Conservation (phyloP, 2,113 vertebrate species). For the Chrysemys picta region DNA sequence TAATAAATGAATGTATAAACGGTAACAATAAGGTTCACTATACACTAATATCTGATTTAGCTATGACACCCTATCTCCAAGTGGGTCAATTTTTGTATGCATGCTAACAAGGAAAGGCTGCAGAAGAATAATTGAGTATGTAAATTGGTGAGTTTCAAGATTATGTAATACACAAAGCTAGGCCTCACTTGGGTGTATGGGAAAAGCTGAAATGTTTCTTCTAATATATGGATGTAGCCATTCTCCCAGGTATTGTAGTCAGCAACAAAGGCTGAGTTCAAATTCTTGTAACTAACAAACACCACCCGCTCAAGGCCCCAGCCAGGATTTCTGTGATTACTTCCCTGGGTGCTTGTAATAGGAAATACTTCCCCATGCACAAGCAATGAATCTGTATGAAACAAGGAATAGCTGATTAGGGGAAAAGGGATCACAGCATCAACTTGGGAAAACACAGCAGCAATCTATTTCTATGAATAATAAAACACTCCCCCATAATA, state of each 20-base stretch:
- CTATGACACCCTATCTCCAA: not conserved
- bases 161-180: slow-evolving; percentile 4
- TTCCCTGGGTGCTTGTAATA: not conserved
- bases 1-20: not conserved
- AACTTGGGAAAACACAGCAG: not conserved
- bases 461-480: not conserved
- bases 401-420: not conserved
- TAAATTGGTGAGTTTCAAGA: not conserved
- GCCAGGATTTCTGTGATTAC: not conserved
- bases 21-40: not conserved
- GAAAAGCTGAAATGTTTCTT: not conserved
- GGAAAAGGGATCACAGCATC: not conserved
- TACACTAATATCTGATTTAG: slow-evolving; percentile 29
- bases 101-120: not conserved
- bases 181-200: rapidly evolving
- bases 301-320: not conserved
- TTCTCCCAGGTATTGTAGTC: not conserved
- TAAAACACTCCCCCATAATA: not conserved
- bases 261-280: not conserved
- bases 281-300: not conserved
- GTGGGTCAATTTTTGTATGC: not conserved
- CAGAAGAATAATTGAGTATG: slow-evolving; percentile 23
- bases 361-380: rapidly evolving
- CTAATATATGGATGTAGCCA: not conserved
- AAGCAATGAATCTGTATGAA: not conserved